Evolutionary conservation across 2,797 vertebrate species (phyloP).

Genomic region (Geranospiza caerulescens): DNA sequence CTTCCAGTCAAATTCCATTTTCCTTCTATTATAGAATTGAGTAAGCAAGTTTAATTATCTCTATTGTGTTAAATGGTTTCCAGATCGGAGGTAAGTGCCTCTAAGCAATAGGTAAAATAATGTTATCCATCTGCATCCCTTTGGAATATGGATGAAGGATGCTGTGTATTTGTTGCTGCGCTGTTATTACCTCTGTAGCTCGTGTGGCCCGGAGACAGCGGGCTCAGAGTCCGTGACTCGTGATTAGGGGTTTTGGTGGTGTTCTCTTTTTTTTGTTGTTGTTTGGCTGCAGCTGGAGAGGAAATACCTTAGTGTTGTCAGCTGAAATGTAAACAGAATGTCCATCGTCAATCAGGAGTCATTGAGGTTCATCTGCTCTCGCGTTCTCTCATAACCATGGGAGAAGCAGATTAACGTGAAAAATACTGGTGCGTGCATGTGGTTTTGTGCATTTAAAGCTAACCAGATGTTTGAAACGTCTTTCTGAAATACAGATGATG

Average conservation of each 20-base stretch:
- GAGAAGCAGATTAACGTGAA: slow-evolving; percentile 4
- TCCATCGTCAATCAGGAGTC: background rate
- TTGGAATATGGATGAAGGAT: background rate
- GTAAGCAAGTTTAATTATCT: background rate
- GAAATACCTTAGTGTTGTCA: background rate
- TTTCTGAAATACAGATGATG: background rate
- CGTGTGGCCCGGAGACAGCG: background rate
- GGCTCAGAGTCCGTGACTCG: background rate
- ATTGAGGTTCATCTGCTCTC: background rate
- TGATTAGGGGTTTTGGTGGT: background rate
- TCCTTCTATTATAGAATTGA: background rate
- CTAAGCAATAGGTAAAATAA: background rate
- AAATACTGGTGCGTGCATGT: background rate
- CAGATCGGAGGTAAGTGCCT: background rate
- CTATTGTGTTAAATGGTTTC: background rate
- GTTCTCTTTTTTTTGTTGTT: background rate
- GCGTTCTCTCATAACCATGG: background rate
- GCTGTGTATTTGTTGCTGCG: background rate
- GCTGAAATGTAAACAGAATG: background rate
- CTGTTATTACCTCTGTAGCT: background rate
- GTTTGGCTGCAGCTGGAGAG: background rate
- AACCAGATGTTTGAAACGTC: slow-evolving; percentile 35
- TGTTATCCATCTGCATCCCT: background rate
- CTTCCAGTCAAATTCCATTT: background rate
- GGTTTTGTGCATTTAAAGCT: slow-evolving; percentile 23